phyloP scores from a whole-genome alignment of 2,888 invertebrate genomes.

The Selenia dentaria region DNA sequence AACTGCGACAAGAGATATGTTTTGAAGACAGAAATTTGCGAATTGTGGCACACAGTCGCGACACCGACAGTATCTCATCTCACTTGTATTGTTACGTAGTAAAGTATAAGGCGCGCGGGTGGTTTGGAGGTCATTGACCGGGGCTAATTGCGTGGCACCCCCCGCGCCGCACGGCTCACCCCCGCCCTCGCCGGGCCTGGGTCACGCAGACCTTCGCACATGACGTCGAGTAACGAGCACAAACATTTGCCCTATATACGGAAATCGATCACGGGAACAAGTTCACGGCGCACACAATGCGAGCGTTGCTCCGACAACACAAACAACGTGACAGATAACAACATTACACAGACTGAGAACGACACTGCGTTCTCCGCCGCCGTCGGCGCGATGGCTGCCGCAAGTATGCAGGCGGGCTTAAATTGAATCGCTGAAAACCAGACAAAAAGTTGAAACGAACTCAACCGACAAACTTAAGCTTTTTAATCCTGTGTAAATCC shows the following conservation, averaged over 20 bases:
- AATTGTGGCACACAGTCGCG: background rate
- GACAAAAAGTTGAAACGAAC: slow-evolving; percentile 3
- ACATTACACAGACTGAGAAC: background rate
- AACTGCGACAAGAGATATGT: background rate
- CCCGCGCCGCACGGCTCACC: slow-evolving; percentile 31
- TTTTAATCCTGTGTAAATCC: slow-evolving; percentile 11
- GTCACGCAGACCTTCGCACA: slow-evolving; percentile 70
- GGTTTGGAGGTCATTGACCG: slow-evolving; percentile 66
- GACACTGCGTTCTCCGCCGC: background rate
- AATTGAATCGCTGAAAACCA: background rate
- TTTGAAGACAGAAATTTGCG: slow-evolving; percentile 3
- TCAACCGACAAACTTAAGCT: slow-evolving; percentile 2
- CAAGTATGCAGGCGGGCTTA: background rate
- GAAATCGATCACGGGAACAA: slow-evolving; percentile 76
- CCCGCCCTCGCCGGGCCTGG: slow-evolving; percentile 38
- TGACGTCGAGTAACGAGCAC: slow-evolving; percentile 51
- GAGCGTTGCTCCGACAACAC: slow-evolving; percentile 1
- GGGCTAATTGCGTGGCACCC: slow-evolving; percentile 67
- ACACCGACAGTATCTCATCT: slow-evolving; percentile 8
- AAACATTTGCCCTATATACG: slow-evolving; percentile 69
- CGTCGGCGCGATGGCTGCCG: background rate
- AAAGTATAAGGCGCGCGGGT: slow-evolving; percentile 37
- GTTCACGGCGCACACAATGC: slow-evolving; percentile 51
- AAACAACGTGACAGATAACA: background rate
- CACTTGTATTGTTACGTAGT: slow-evolving; percentile 16